phyloP scores from a whole-genome alignment of 2,888 invertebrate genomes.

The Drosophila ezoana region DNA sequence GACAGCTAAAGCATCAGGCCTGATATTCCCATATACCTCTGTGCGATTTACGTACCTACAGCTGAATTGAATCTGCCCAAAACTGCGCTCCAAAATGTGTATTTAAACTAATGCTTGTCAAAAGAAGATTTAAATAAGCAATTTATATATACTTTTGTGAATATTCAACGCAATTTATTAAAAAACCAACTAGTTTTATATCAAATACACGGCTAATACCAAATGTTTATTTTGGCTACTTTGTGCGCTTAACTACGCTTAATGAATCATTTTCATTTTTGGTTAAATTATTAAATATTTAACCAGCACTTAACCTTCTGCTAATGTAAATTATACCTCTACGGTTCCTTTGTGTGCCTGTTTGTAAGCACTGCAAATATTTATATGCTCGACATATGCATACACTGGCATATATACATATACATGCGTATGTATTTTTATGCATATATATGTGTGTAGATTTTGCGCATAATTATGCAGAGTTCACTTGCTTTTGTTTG shows the following conservation, averaged over 20 bases:
- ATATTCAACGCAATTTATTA: conserved; percentile 22
- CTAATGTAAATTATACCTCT: conserved; percentile 51
- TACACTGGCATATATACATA: conserved; percentile 1
- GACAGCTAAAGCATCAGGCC: too few species aligned
- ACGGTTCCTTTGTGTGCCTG: conserved; percentile 1
- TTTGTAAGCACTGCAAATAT: conserved; percentile 51
- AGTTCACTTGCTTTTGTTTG: conserved; percentile 64
- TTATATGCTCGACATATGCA: conserved; percentile 30
- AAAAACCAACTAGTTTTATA: conserved; percentile 18
- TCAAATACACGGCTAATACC: not conserved
- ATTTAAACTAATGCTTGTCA: not conserved
- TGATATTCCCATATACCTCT: too few species aligned
- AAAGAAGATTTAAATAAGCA: not conserved
- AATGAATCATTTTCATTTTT: conserved; percentile 52
- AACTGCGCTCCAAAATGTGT: not conserved
- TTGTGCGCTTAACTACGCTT: conserved; percentile 37
- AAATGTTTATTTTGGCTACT: conserved; percentile 38
- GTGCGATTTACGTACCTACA: not conserved
- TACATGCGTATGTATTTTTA: conserved; percentile 1
- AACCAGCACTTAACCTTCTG: conserved; percentile 54
- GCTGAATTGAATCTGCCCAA: not conserved
- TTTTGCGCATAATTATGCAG: conserved; percentile 72
- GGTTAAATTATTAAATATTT: conserved; percentile 58
- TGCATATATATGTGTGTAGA: conserved; percentile 23
- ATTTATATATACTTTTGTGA: conserved; percentile 9